These are phyloP conservation scores for Aphaenogaster floridana DNA, from an alignment of 1,140 invertebrate genomes.

Conservation along the genomic window DNA sequence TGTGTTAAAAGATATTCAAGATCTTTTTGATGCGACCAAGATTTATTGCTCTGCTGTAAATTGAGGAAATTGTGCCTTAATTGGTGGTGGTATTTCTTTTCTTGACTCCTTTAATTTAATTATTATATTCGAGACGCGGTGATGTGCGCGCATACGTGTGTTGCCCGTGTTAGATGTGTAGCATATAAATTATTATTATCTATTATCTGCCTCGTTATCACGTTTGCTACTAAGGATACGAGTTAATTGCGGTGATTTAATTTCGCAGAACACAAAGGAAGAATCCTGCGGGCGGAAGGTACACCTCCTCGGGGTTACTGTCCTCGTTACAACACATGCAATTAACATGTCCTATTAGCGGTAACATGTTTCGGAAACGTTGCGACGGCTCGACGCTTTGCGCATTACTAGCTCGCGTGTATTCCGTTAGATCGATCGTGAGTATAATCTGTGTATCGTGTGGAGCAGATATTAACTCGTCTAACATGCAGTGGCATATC, in stretches of 20 bases:
- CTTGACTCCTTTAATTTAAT: conserved; percentile 14
- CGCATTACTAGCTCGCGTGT: conserved; percentile 4
- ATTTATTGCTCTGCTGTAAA: not conserved
- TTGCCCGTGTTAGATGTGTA: not conserved
- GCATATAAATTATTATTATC: conserved; percentile 53
- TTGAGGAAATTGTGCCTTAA: not conserved
- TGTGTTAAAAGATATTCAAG: not conserved
- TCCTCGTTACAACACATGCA: conserved; percentile 32
- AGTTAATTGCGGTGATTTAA: conserved; percentile 62
- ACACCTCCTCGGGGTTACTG: conserved; percentile 34
- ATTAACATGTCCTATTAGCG: conserved; percentile 58
- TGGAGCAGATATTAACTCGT: conserved; percentile 45
- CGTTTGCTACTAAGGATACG: conserved; percentile 37
- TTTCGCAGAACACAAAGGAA: conserved; percentile 45
- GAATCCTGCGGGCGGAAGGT: conserved; percentile 19
- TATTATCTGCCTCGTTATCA: conserved; percentile 51
- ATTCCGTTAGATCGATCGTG: conserved; percentile 55
- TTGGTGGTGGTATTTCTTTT: not conserved
- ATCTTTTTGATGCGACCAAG: not conserved
- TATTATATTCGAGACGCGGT: conserved; percentile 20
- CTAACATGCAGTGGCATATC: conserved; percentile 38
- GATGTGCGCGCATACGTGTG: not conserved
- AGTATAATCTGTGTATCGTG: conserved; percentile 43
- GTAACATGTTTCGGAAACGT: conserved; percentile 51
- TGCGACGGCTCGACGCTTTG: conserved; percentile 15